Evolutionary conservation across 2,888 invertebrate genomes (phyloP).

Genomic region (Ellobium chinense): DNA sequence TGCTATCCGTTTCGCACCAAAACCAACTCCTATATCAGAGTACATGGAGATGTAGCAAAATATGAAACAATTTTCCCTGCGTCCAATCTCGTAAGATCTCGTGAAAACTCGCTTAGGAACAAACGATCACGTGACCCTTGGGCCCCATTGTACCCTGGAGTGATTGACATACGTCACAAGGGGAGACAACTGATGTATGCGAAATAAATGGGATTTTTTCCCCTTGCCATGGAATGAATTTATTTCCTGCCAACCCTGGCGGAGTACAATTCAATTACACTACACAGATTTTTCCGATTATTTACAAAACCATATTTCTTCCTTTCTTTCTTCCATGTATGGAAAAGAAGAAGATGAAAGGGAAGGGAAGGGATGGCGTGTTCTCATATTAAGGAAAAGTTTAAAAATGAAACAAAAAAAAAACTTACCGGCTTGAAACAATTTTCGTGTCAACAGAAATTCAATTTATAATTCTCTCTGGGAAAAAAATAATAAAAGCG

Average conservation of each 20-base stretch:
- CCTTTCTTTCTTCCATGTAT: background rate
- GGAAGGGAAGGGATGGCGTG: background rate
- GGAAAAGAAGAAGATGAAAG: background rate
- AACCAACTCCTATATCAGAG: too few species aligned
- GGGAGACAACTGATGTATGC: conserved; percentile 19
- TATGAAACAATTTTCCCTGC: background rate
- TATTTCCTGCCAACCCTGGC: background rate
- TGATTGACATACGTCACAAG: conserved; percentile 27
- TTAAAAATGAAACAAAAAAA: background rate
- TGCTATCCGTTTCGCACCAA: too few species aligned
- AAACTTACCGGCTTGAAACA: background rate
- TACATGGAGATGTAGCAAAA: too few species aligned
- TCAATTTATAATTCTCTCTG: conserved; percentile 5
- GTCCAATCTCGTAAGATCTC: background rate
- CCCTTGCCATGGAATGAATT: background rate
- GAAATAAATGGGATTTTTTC: conserved; percentile 8
- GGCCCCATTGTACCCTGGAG: background rate
- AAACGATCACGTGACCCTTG: background rate
- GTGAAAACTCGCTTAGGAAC: conserved; percentile 2
- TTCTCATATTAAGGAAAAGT: too few species aligned
- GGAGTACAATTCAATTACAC: background rate
- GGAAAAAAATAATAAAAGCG: background rate
- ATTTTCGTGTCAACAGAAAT: conserved; percentile 26
- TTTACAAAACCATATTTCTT: background rate
- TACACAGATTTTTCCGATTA: background rate